phyloP scores from a whole-genome alignment of 2,113 vertebrate genomes.

The Neomonachus schauinslandi region DNA sequence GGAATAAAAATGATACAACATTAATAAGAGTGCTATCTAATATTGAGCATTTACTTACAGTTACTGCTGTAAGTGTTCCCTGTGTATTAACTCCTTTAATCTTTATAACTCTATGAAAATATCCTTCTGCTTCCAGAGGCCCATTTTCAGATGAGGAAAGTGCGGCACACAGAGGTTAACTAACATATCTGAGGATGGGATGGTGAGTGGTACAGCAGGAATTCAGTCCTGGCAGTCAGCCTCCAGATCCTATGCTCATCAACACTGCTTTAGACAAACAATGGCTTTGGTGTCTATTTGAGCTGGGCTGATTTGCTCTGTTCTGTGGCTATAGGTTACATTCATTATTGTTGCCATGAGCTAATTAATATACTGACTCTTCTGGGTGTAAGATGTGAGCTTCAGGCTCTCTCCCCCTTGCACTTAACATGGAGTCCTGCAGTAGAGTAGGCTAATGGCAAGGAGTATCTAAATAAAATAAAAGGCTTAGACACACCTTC shows the following conservation, averaged over 20 bases:
- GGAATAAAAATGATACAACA: not conserved
- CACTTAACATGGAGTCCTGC: not conserved
- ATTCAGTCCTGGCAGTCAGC: not conserved
- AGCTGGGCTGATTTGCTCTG: not conserved
- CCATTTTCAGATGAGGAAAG: not conserved
- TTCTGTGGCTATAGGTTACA: not conserved
- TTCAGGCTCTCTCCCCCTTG: not conserved
- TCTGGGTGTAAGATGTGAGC: not conserved
- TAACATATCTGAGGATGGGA: not conserved
- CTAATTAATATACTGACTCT: not conserved
- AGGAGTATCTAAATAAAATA: not conserved
- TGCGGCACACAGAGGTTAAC: not conserved
- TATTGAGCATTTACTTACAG: not conserved
- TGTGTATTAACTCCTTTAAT: not conserved
- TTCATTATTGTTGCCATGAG: not conserved
- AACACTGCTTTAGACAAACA: not conserved
- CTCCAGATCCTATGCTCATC: not conserved
- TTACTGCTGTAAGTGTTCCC: not conserved
- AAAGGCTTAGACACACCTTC: not conserved
- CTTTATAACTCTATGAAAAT: not conserved
- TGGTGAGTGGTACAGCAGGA: not conserved
- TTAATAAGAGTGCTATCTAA: not conserved
- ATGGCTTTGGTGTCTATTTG: not conserved
- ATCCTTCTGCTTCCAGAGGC: not conserved
- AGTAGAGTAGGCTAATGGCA: not conserved